Evolutionary conservation across 2,797 vertebrate species (phyloP).

Genomic region (Coracias cyanogaster): DNA sequence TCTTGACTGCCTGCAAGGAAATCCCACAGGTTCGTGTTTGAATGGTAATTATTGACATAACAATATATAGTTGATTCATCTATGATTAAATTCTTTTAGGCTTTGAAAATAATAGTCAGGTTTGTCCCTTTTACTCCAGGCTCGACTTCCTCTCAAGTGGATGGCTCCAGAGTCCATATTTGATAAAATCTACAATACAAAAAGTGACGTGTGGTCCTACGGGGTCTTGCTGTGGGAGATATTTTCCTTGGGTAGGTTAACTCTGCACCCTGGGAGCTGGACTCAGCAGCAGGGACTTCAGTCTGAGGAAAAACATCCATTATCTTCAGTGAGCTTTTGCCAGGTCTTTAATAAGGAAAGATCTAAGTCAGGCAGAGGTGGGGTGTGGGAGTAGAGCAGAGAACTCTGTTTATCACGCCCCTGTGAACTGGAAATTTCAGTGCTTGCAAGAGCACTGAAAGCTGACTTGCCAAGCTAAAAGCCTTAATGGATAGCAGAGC

Average conservation of each 20-base stretch:
- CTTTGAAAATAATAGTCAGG: slow-evolving; percentile 51
- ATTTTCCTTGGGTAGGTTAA: slow-evolving; percentile 91
- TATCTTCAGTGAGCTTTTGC: not conserved
- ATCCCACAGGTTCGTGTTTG: slow-evolving; percentile 27
- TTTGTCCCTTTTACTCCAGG: slow-evolving; percentile 78
- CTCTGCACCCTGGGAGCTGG: not conserved
- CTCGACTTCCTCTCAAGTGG: slow-evolving; percentile 96
- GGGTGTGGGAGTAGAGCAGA: not conserved
- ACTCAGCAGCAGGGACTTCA: not conserved
- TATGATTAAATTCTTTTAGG: slow-evolving; percentile 29
- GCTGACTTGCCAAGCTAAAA: not conserved
- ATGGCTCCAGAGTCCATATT: slow-evolving; percentile 98
- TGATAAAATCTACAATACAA: slow-evolving; percentile 96
- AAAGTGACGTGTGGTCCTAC: slow-evolving; percentile 96
- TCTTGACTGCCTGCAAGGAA: slow-evolving; percentile 58
- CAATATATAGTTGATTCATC: slow-evolving; percentile 52
- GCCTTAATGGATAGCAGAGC: not conserved
- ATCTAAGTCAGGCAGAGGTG: not conserved
- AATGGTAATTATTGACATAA: slow-evolving; percentile 63
- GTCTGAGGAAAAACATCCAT: not conserved
- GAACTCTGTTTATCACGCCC: rapidly evolving
- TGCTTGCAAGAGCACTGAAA: not conserved
- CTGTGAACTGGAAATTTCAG: not conserved
- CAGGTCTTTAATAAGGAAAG: not conserved
- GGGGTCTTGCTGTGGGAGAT: slow-evolving; percentile 97